Conservation (phyloP, 2,113 vertebrate species). For the Xyrauchen texanus region DNA sequence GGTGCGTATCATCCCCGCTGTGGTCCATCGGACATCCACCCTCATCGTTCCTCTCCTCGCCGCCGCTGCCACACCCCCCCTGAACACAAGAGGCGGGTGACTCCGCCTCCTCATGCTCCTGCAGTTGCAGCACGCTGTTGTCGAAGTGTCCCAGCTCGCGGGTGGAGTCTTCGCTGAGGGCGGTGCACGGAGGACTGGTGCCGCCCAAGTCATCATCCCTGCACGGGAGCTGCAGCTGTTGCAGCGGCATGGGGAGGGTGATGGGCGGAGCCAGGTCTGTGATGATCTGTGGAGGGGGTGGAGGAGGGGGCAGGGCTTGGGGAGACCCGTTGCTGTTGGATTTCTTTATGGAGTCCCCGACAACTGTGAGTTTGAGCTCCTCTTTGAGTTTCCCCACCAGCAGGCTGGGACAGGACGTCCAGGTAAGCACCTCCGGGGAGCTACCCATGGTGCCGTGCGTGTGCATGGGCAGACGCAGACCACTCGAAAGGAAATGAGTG, state of each 20-base stretch:
- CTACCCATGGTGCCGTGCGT: slow-evolving; percentile 91
- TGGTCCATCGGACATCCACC: slow-evolving; percentile 66
- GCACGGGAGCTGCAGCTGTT: slow-evolving; percentile 63
- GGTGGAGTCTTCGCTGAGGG: slow-evolving; percentile 87
- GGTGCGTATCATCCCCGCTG: slow-evolving; percentile 56
- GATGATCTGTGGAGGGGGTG: slow-evolving; percentile 71
- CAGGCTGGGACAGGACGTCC: slow-evolving; percentile 84
- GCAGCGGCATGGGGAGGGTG: slow-evolving; percentile 69
- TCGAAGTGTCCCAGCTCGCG: slow-evolving; percentile 88
- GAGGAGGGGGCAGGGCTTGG: slow-evolving; percentile 62
- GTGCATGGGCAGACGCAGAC: slow-evolving; percentile 75
- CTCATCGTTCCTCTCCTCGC: slow-evolving; percentile 75
- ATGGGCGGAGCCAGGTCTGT: slow-evolving; percentile 78
- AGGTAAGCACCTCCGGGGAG: slow-evolving; percentile 90
- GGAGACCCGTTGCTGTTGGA: slow-evolving; percentile 60
- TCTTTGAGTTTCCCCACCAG: slow-evolving; percentile 84
- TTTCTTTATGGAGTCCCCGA: slow-evolving; percentile 76
- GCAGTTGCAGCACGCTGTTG: slow-evolving; percentile 94
- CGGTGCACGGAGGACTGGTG: slow-evolving; percentile 76
- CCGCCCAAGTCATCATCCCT: slow-evolving; percentile 66
- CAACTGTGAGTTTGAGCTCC: slow-evolving; percentile 75
- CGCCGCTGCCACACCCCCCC: slow-evolving; percentile 68
- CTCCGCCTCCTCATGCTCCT: slow-evolving; percentile 86
- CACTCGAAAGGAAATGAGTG: slow-evolving; percentile 20
- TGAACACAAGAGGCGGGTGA: slow-evolving; percentile 71